These are phyloP conservation scores for Drosophila testacea DNA, from an alignment of 2,888 invertebrate species.

Conservation along the genomic window DNA sequence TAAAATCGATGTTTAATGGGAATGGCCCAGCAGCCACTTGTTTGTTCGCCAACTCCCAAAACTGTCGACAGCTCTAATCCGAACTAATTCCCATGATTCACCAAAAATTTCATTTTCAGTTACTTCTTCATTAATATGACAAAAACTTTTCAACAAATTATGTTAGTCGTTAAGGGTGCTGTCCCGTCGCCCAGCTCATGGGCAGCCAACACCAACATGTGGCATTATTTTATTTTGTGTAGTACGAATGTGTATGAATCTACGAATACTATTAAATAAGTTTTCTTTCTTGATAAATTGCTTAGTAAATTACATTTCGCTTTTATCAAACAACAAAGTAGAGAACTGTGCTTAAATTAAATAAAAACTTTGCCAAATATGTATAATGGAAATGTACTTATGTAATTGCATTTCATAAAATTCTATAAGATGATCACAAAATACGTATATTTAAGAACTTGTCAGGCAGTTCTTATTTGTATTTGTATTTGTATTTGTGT, in stretches of 20 bases:
- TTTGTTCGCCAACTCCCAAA: conserved; percentile 21
- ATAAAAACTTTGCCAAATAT: conserved; percentile 4
- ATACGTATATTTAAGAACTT: neutral
- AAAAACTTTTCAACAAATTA: conserved; percentile 80
- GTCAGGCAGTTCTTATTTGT: conserved; percentile 8
- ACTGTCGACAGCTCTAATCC: conserved; percentile 59
- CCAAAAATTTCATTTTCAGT: conserved; percentile 56
- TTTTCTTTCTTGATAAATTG: conserved; percentile 12
- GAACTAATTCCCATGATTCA: conserved; percentile 70
- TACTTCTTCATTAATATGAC: conserved; percentile 77
- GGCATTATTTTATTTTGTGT: conserved; percentile 7
- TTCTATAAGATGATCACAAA: neutral
- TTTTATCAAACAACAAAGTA: conserved; percentile 14
- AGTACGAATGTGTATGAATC: conserved; percentile 9
- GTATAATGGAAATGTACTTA: conserved; percentile 4
- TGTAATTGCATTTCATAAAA: conserved; percentile 11
- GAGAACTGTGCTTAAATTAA: conserved; percentile 17
- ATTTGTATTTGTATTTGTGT: neutral
- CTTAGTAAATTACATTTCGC: conserved; percentile 22
- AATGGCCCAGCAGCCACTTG: conserved; percentile 30
- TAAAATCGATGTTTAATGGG: conserved; percentile 63
- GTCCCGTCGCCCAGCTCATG: neutral
- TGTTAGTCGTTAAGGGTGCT: conserved; percentile 61
- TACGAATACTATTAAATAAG: conserved; percentile 11
- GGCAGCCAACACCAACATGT: conserved; percentile 13